Evolutionary conservation across 2,888 invertebrate species (phyloP), one percentile per base, ranked within the genome.

Genomic region (Nasonovia ribisnigri): DNA sequence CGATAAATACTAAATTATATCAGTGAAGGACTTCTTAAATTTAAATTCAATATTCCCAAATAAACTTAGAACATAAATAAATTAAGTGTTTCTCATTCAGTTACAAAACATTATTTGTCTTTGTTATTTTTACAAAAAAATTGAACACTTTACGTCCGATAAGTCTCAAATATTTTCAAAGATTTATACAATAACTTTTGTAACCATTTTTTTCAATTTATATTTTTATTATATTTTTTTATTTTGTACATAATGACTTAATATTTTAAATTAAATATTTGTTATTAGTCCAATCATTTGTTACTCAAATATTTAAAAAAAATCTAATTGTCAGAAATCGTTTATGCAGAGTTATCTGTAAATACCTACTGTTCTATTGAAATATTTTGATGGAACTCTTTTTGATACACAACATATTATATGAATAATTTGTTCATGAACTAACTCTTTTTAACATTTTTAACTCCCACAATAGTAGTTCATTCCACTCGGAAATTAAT

Each of bases 101-200:
- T 87, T 87, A 88, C 42, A 54, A 88, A 24, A 88, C 54, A 36
- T 26, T 88, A 54, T 88, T 54, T 42, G 42, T 88, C 87, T 87
- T 87, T 48, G 13, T 16, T 87, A 1, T 48, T 48, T 87, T 16
- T n/a, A 6, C 16, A n/a, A 43, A 46, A 48, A 46, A 87, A 46
- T 48, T n/a, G 1, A 46, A 10, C n/a, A n/a, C 48, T 87, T 48
- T n/a, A 29, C 86, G 0, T 46, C 16, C 48, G 11, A 84, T 26
- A 29, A 29, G 8, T 26, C 3, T 36, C 8, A 43, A 42, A 84
- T 43, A 84, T 84, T 84, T 84, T 43, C 11, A 84, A 84, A 2
- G 13, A 43, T 43, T 26, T 43, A 43, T 26, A 1, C 84, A 84
- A 36, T 86, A 46, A 46, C 24, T 42, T 84, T 42, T 43, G 3